Percentiles rank a stretch among this genome's conserved stretches.
Conservation (phyloP, 2,797 vertebrate genomes). For the Hoplostethus atlanticus region DNA sequence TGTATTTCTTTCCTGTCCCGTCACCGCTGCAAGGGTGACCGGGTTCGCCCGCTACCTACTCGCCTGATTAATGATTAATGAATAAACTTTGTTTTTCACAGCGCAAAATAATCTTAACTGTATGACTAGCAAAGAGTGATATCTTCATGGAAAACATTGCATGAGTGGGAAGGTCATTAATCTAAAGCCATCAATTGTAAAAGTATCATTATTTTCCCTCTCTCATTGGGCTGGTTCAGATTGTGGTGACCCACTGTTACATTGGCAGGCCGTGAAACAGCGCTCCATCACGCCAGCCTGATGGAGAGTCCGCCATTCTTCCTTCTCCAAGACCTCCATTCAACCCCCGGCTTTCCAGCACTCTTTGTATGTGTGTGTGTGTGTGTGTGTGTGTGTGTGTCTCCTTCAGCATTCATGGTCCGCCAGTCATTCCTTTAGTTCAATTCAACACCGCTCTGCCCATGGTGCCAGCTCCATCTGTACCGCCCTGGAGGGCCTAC, state of each 20-base stretch:
- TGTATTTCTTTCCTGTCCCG: not conserved
- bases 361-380: not conserved
- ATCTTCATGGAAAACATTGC: constrained; percentile 6
- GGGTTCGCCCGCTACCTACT: no score
- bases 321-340: constrained; percentile 18
- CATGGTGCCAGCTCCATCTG: constrained; percentile 9
- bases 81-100: no score
- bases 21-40: not conserved
- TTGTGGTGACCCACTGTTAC: constrained; percentile 12
- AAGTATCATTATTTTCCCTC: not conserved
- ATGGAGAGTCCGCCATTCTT: not conserved
- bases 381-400: not conserved
- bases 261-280: constrained; percentile 10
- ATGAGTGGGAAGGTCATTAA: constrained; percentile 19
- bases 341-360: not conserved
- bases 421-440: not conserved
- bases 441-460: constrained; percentile 33
- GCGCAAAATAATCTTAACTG: no score
- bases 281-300: not conserved
- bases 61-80: no score
- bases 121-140: no score
- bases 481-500: not conserved
- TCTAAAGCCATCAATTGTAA: constrained; percentile 14
- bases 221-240: constrained; percentile 20
- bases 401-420: not conserved